Conservation (phyloP, 2,888 invertebrate genomes). For the Lepeophtheirus nordmannii region DNA sequence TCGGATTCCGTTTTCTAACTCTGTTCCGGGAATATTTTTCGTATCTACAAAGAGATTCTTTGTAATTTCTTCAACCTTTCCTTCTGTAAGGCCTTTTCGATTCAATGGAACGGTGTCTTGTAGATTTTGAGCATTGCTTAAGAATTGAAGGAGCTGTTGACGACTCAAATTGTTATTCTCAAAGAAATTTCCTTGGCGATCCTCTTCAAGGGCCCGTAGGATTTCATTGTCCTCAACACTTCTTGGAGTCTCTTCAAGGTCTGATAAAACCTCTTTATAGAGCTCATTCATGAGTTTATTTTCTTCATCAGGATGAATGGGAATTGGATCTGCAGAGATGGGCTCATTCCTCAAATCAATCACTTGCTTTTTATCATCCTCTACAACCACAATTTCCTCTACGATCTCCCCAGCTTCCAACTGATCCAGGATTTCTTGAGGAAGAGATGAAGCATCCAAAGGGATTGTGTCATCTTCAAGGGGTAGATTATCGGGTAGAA, state of each 20-base stretch:
- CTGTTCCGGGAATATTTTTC: background rate
- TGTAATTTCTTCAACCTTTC: background rate
- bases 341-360: background rate
- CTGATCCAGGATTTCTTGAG: background rate
- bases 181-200: background rate
- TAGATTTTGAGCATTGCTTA: too few species aligned
- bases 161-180: background rate
- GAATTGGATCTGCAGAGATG: background rate
- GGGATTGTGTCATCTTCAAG: background rate
- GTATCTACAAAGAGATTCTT: background rate
- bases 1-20: background rate
- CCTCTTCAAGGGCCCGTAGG: background rate
- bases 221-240: background rate
- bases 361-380: background rate
- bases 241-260: background rate
- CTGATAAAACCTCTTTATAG: background rate
- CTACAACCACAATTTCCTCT: background rate
- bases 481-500: background rate
- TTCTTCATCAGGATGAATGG: background rate
- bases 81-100: background rate
- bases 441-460: background rate
- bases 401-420: background rate
- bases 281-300: background rate
- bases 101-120: background rate
- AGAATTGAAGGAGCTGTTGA: background rate